phyloP scores from a whole-genome alignment of 2,888 invertebrate genomes.

The Scaptomyza cyrtandrae region DNA sequence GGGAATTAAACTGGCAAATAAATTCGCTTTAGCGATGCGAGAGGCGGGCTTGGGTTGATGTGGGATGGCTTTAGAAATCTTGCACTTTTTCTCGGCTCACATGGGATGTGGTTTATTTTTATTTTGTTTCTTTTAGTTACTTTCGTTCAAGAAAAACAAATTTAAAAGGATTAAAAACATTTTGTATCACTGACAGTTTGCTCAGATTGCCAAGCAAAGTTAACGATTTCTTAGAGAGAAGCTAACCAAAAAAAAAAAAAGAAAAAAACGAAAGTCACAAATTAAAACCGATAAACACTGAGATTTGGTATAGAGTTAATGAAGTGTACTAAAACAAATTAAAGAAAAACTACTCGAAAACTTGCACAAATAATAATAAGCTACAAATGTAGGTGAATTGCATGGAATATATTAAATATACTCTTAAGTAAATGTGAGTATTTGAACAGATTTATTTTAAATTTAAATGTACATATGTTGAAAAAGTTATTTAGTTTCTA shows the following conservation, averaged over 20 bases:
- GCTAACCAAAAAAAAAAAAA: no score
- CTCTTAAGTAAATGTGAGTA: no score
- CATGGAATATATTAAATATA: no score
- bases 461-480: no score
- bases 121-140: neutral
- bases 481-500: no score
- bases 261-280: conserved; percentile 12
- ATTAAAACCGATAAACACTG: conserved; percentile 40
- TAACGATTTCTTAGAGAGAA: conserved; percentile 19
- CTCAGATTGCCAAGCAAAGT: conserved; percentile 38
- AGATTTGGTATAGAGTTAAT: conserved; percentile 17
- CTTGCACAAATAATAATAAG: no score
- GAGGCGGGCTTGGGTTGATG: neutral
- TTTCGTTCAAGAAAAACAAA: conserved; percentile 53
- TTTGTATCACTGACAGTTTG: conserved; percentile 45
- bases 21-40: conserved; percentile 40
- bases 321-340: neutral
- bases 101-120: conserved; percentile 47
- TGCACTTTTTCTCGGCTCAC: conserved; percentile 40
- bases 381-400: no score
- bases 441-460: no score
- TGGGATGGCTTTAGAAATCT: conserved; percentile 20
- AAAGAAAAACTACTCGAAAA: neutral
- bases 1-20: conserved; percentile 75
- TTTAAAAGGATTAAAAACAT: conserved; percentile 74